Evolutionary conservation across 2,113 vertebrate species (phyloP).

Genomic region (Notarius quadriscutis): DNA sequence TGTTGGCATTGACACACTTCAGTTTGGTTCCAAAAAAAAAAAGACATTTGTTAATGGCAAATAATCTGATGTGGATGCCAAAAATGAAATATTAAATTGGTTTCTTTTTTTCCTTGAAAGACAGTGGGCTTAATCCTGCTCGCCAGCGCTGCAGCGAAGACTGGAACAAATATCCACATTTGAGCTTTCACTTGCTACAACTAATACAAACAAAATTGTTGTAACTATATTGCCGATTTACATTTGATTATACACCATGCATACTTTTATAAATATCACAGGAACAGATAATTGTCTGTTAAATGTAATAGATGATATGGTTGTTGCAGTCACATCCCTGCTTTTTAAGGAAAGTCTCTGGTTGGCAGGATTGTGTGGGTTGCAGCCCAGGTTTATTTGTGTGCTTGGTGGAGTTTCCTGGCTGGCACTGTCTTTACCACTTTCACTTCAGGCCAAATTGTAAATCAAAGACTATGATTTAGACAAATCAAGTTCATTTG

Average conservation of each 20-base stretch:
- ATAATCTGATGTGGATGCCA: neutral
- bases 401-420: slow-evolving; percentile 73
- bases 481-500: slow-evolving; percentile 4
- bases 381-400: slow-evolving; percentile 61
- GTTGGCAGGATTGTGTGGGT: slow-evolving; percentile 14
- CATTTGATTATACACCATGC: neutral
- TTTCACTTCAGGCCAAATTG: slow-evolving; percentile 30
- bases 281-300: slow-evolving; percentile 1
- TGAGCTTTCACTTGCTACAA: neutral
- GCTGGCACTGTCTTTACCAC: slow-evolving; percentile 55
- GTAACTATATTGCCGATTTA: neutral
- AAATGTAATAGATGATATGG: slow-evolving; percentile 1
- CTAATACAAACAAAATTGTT: neutral
- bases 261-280: neutral
- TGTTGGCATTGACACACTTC: neutral
- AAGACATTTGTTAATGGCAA: neutral
- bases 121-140: neutral
- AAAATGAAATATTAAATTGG: neutral
- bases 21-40: neutral
- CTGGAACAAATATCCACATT: neutral
- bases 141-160: neutral
- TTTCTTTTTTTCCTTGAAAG: neutral
- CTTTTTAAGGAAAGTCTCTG: neutral
- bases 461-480: slow-evolving; percentile 21
- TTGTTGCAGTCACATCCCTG: neutral